Evolutionary conservation across 2,888 invertebrate genomes (phyloP), one percentile per base, ranked within the genome.

Genomic region (Nesidiocoris tenuis): DNA sequence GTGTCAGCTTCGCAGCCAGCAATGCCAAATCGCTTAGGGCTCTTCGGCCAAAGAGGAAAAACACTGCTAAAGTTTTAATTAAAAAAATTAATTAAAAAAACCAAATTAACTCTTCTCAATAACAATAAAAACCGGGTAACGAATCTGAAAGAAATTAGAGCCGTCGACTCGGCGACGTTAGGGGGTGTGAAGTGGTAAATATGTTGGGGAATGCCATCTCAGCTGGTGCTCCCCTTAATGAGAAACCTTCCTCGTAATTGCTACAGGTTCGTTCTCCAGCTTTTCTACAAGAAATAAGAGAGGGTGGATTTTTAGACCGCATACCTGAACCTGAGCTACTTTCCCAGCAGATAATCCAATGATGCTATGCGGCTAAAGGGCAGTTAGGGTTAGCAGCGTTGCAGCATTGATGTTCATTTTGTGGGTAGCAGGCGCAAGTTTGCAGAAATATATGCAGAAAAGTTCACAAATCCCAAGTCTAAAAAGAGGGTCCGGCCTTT

Each of bases 61-160:
- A 39, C 63, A 16, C 25, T 17, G 72, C 54, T 65, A 65, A 72
- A 64, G 64, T 74, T 74, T 74, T 74, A 74, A 74, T 74, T 74
- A 74, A 74, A 74, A 74, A 74, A 74, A 65, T 64, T 65, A 72
- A 74, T 65, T 74, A 57, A 74, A 74, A 70, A 74, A 65, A 57
- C 65, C 64, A 65, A 74, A 74, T 74, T 74, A 74, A 74, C 74
- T 74, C 64, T 74, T 74, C 74, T 74, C 74, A 74, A 74, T 74
- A 74, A 74, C 74, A 74, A 74, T 74, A 74, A 74, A 74, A 74
- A 66, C 56, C 23, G 57, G 65, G 74, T 74, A 74, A 74, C 74
- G 74, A 74, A 74, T 74, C 74, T 65, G 74, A 74, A 74, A 64
- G 74, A 74, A 74, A 74, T 72, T 72, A 72, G 72, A 72, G 54